Base-by-base conservation (phyloP, 2,797 vertebrate species). In the Hippoglossus hippoglossus region DNA sequence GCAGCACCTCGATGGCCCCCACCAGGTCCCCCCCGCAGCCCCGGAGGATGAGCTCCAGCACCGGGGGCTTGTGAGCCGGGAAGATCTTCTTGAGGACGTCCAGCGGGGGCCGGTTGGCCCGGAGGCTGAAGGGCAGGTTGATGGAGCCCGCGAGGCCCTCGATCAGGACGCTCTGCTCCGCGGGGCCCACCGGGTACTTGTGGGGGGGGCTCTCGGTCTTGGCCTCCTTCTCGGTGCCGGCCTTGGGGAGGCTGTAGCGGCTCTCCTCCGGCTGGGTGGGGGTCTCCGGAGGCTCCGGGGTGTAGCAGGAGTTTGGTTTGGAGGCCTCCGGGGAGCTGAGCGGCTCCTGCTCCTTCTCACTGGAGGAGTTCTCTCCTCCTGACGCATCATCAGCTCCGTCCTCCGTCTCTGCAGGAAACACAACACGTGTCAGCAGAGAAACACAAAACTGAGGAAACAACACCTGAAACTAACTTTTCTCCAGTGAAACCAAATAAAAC, bases 21-120 rank as follows among this genome's bases (percentile, higher is more conserved):
- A 99, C 98, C 80, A 99, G 94, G 79, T 99, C 98, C 16, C 97
- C 98, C 0, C 98, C 97, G 0, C 97, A 99, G 21, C 98, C 98
- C 67, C 96, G 93, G 54, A 99, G 94, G 83, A 99, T 98, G 69
- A 99, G 82, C 87, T 99, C 98, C 46, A 99, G 94, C 4, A 99
- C 97, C 0, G 97, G 86, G 0, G 98, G 96, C 89, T 99, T 99
- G 91, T 99, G 98, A 46, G 91, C 90, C 3, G 98, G 98, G 82
- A 99, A 99, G 77, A 99, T 99, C 90, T 98, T 98, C 89, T 97
- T 97, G 52, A 99, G 90, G 57, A 99, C 97, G 58, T 99, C 98
- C 46, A 99, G 93, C 0, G 98, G 98, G 0, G 98, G 98, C 18
- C 96, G 94, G 92, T 99, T 98, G 83, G 96, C 95, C 63, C 97